Conservation (phyloP, 2,888 invertebrate species). For the Scaptomyza caliginosa region DNA sequence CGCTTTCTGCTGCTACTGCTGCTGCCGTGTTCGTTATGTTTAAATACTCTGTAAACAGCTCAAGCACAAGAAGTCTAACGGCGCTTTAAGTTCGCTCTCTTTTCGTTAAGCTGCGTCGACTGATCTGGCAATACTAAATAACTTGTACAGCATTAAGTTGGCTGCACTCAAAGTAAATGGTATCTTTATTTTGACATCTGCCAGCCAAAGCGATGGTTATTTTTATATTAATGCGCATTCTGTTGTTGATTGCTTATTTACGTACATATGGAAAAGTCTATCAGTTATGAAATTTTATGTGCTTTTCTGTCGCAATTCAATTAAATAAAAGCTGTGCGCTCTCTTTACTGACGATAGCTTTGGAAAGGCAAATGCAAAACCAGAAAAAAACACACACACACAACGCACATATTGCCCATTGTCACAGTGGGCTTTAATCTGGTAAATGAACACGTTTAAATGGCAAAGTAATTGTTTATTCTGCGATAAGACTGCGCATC, state of each 20-base stretch:
- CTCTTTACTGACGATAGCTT: slow-evolving; percentile 23
- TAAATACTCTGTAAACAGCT: slow-evolving; percentile 34
- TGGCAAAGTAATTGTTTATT: slow-evolving; percentile 67
- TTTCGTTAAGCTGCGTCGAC: background rate
- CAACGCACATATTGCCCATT: slow-evolving; percentile 8
- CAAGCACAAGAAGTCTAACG: background rate
- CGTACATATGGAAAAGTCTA: slow-evolving; percentile 33
- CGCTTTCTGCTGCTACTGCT: slow-evolving; percentile 6
- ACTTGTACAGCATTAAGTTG: slow-evolving; percentile 1
- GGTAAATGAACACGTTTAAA: slow-evolving; percentile 60
- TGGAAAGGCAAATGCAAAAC: slow-evolving; percentile 10
- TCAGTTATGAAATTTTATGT: slow-evolving; percentile 52
- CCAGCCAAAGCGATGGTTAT: background rate
- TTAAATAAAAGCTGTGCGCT: slow-evolving; percentile 54
- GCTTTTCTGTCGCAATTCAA: slow-evolving; percentile 63
- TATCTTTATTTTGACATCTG: slow-evolving; percentile 17
- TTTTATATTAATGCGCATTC: slow-evolving; percentile 30
- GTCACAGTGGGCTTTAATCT: slow-evolving; percentile 52
- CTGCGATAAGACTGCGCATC: slow-evolving; percentile 64
- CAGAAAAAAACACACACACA: background rate
- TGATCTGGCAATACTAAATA: background rate
- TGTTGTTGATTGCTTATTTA: slow-evolving; percentile 39
- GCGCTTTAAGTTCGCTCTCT: background rate
- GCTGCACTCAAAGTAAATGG: slow-evolving; percentile 9
- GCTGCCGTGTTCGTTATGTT: slow-evolving; percentile 40